A percentile compares a stretch with the other conserved stretches of the same genome.
Evolutionary conservation across 2,888 invertebrate species (phyloP).

Genomic region (Yponomeuta sedellus): DNA sequence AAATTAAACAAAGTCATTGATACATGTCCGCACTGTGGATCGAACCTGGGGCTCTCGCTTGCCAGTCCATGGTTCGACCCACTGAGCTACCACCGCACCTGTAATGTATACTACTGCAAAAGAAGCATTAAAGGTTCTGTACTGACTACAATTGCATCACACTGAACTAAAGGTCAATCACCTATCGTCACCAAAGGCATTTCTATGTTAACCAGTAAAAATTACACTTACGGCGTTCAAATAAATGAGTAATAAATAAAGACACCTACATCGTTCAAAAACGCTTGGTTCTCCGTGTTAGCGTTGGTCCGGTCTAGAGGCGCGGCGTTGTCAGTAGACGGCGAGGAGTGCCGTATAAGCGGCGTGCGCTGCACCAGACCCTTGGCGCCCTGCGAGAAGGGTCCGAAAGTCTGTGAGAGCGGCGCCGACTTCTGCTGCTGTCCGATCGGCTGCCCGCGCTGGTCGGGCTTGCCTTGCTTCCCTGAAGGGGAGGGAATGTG

Average conservation of each 20-base stretch:
- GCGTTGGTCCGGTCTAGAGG: slow-evolving; percentile 84
- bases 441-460: not conserved
- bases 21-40: too few species aligned
- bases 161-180: too few species aligned
- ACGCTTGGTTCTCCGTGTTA: slow-evolving; percentile 94
- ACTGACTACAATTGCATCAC: too few species aligned
- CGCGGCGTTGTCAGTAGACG: slow-evolving; percentile 80
- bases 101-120: too few species aligned
- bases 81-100: too few species aligned
- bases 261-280: slow-evolving; percentile 88
- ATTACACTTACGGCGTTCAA: slow-evolving; percentile 85
- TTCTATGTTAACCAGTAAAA: too few species aligned
- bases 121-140: too few species aligned
- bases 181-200: too few species aligned
- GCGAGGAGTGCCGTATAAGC: slow-evolving; percentile 88
- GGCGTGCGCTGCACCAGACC: slow-evolving; percentile 93
- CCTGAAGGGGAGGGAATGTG: slow-evolving; percentile 28
- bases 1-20: too few species aligned
- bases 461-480: slow-evolving; percentile 32
- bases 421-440: slow-evolving; percentile 10
- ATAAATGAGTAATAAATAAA: slow-evolving; percentile 58
- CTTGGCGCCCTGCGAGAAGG: slow-evolving; percentile 81
- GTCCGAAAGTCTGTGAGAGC: slow-evolving; percentile 42
- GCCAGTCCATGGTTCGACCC: too few species aligned
- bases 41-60: too few species aligned